phyloP scores from a whole-genome alignment of 1,140 invertebrate species.

The Aphelinus atriplicis region DNA sequence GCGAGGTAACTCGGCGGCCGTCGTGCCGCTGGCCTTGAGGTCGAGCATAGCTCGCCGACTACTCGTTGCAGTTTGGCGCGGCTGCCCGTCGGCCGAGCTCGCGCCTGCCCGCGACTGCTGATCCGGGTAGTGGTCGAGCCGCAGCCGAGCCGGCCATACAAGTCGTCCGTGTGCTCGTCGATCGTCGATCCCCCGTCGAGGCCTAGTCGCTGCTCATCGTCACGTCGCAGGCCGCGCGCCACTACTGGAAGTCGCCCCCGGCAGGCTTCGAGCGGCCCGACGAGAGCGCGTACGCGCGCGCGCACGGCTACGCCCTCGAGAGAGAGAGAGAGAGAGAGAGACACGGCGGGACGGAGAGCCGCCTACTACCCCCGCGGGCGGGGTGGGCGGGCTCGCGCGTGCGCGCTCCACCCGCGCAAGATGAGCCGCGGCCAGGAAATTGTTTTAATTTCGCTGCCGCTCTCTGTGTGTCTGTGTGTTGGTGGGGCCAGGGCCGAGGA shows the following conservation, averaged over 20 bases:
- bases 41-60: slow-evolving; percentile 66
- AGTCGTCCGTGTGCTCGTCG: too few relatives aligned
- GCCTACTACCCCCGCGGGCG: slow-evolving; percentile 30
- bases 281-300: background rate
- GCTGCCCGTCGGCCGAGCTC: too few relatives aligned
- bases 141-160: too few relatives aligned
- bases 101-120: background rate
- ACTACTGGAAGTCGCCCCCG: too few relatives aligned
- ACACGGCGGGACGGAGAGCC: background rate
- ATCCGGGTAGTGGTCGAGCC: background rate
- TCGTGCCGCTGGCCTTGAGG: slow-evolving; percentile 73
- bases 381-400: background rate
- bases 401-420: background rate
- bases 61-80: too few relatives aligned
- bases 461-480: background rate
- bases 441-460: slow-evolving; percentile 30
- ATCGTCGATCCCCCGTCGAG: too few relatives aligned
- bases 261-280: background rate
- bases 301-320: background rate
- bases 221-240: too few relatives aligned
- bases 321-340: too few relatives aligned
- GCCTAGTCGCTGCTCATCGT: too few relatives aligned
- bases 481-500: slow-evolving; percentile 20
- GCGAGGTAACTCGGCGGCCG: slow-evolving; percentile 69
- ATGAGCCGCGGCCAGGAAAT: slow-evolving; percentile 15